Evolutionary conservation across 30 jellyfish, hydroid and myxozoan species (phyloP).

Genomic region (Hydractinia symbiolongicarpus): DNA sequence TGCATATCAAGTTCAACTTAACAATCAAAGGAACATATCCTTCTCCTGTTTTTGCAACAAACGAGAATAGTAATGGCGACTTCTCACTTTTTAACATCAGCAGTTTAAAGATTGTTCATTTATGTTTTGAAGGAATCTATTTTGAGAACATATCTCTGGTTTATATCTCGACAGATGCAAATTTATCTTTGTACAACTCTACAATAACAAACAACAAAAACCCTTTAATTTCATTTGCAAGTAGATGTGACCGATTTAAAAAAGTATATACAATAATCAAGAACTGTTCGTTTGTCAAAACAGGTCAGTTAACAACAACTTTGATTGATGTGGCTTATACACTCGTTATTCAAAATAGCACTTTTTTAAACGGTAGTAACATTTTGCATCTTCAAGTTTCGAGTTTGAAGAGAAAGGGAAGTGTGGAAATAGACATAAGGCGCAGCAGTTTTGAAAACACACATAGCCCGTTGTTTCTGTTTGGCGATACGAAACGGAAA

Average conservation of each 20-base stretch:
- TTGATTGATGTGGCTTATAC: neutral
- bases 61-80: neutral
- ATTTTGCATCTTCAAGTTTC: too few species aligned
- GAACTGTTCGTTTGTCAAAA: too few species aligned
- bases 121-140: neutral
- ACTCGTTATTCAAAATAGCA: too few species aligned
- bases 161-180: neutral
- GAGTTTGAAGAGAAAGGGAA: too few species aligned
- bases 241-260: too few species aligned
- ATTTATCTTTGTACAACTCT: too few species aligned
- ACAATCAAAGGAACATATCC: neutral
- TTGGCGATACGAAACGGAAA: neutral
- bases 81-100: neutral
- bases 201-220: too few species aligned
- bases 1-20: neutral
- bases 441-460: neutral
- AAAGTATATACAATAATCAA: too few species aligned
- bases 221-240: too few species aligned
- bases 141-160: neutral
- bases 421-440: too few species aligned
- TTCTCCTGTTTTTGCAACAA: neutral
- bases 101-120: neutral
- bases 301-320: neutral
- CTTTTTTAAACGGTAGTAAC: too few species aligned
- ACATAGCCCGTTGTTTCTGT: neutral